Base-by-base conservation (phyloP, 2,113 vertebrate species). In the Cyrtonyx montezumae region DNA sequence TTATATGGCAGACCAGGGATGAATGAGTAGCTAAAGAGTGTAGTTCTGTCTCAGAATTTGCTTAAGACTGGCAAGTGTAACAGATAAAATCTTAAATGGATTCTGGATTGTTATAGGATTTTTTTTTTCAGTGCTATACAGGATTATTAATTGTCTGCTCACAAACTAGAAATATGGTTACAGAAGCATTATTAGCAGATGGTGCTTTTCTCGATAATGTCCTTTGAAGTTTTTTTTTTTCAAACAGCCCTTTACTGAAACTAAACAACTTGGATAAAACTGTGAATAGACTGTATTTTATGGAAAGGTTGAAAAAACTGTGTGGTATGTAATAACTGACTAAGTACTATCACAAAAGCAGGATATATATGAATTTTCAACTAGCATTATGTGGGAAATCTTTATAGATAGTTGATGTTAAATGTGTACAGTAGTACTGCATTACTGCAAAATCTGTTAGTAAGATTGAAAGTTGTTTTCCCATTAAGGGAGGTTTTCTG, bases 331-430 rank as follows among this genome's bases (percentile, higher is more conserved):
- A 73, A 32, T 87, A 92, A 81, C 78, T 93, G 63, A 45, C 26
- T 37, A 91, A 93, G 32, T 90, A 36, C 68, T 91, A 7, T 95
- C 34, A 58, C 45, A 88, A 91, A 88, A 91, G 63, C 49, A 77
- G 79, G 56, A 94, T 58, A 26, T 42, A 18, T 68, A 58, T 70
- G 48, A 67, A 86, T 96, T 96, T 92, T 96, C 75, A 93, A 6
- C 76, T 90, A 84, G 79, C 16, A 42, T 89, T 61, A 88, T 83
- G 83, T 23, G 25, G 61, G 74, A 93, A 85, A 75, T 75, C 91
- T 62, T 93, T 93, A 55, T 22, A 95, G 43, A 85, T 70, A 90
- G 40, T 68, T 94, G 87, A 28, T 74, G 79, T 26, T 77, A 67
- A 88, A 78, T 68, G 55, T 49, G 36, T 87, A 40, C 45, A n/a